Evolutionary conservation across 2,888 invertebrate species (phyloP).

Genomic region (Scaptomyza tumidula): DNA sequence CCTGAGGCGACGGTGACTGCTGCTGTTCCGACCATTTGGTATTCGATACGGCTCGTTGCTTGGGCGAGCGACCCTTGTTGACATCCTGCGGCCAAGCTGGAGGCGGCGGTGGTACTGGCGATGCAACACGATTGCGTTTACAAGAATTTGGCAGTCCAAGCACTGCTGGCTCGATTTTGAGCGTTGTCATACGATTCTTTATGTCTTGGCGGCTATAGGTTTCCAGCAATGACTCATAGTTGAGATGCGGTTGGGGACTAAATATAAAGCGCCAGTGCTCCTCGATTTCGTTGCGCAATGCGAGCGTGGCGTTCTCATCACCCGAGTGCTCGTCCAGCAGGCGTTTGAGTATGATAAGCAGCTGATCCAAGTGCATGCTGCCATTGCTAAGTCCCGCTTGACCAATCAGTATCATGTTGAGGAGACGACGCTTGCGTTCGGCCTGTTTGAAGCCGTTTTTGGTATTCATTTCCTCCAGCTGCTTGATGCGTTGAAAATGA

Average conservation of each 20-base stretch:
- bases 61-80: conserved; percentile 17
- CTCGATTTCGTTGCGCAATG: conserved; percentile 85
- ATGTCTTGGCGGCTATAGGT: conserved; percentile 68
- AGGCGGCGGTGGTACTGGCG: conserved; percentile 26
- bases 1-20: conserved; percentile 33
- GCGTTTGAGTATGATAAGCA: conserved; percentile 81
- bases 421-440: conserved; percentile 85
- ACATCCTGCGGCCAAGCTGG: conserved; percentile 28
- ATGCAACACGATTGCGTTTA: conserved; percentile 13
- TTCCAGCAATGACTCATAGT: conserved; percentile 78
- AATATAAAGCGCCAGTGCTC: conserved; percentile 86
- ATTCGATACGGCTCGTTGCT: conserved; percentile 17
- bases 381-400: conserved; percentile 87
- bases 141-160: conserved; percentile 50
- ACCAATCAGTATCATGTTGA: conserved; percentile 87
- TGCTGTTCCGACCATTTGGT: conserved; percentile 30
- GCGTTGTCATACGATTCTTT: conserved; percentile 72
- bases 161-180: conserved; percentile 76
- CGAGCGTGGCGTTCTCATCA: conserved; percentile 82
- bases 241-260: conserved; percentile 82
- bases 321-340: conserved; percentile 67
- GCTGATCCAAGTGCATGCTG: conserved; percentile 84
- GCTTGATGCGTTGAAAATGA: conserved; percentile 85
- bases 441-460: conserved; percentile 84
- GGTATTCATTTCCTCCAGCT: conserved; percentile 85